Percentiles rank a stretch among this genome's conserved stretches.
These are phyloP conservation scores for Periphyllus acericola DNA, from an alignment of 2,888 invertebrate genomes.

Conservation along the genomic window DNA sequence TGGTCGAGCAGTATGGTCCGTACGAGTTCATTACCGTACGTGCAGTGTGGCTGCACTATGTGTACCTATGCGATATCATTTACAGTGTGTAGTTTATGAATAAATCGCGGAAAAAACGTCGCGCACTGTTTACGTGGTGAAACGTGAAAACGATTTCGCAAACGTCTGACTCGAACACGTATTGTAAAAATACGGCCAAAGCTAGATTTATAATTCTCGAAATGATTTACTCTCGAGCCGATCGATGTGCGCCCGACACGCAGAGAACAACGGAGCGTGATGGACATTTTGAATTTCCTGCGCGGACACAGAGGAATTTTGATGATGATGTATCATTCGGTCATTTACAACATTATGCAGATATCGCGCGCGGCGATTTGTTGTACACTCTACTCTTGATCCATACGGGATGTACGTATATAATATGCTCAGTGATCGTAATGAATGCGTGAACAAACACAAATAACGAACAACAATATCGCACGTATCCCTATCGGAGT, in stretches of 20 bases:
- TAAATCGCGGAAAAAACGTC: no score
- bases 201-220: neutral
- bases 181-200: neutral
- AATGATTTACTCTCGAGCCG: neutral
- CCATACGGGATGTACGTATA: neutral
- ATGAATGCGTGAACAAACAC: neutral
- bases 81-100: no score
- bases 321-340: neutral
- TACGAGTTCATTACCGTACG: no score
- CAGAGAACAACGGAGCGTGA: neutral
- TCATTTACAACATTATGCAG: neutral
- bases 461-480: neutral
- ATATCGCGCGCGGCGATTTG: neutral
- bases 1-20: no score
- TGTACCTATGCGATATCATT: no score
- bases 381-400: neutral
- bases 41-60: no score
- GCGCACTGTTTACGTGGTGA: no score
- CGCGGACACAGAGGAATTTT: neutral
- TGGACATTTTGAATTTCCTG: neutral
- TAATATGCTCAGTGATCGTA: neutral
- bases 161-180: neutral
- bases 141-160: neutral
- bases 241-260: neutral
- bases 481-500: neutral